Evolutionary conservation across 1,140 invertebrate genomes (phyloP).

Genomic region (Drosophila orena): DNA sequence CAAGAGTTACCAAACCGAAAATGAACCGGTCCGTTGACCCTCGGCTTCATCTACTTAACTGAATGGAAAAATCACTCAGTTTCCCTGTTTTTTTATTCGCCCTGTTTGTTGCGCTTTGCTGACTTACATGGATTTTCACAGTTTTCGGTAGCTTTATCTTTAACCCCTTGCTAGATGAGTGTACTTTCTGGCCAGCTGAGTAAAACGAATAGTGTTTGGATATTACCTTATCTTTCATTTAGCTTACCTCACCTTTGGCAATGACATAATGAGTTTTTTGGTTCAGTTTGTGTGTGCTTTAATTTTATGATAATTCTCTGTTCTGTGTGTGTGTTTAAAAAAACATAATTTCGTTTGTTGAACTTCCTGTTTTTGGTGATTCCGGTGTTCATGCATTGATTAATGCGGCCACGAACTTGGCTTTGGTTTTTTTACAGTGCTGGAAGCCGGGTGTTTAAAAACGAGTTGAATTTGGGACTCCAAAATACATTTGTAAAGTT

Average conservation of each 20-base stretch:
- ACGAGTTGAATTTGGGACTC: neutral
- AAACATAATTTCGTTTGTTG: slow-evolving; percentile 48
- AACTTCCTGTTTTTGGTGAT: slow-evolving; percentile 54
- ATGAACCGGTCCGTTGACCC: slow-evolving; percentile 72
- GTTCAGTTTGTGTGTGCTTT: slow-evolving; percentile 21
- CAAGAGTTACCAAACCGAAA: slow-evolving; percentile 42
- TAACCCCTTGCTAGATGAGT: slow-evolving; percentile 9
- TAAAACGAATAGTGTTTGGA: slow-evolving; percentile 5
- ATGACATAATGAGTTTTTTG: slow-evolving; percentile 38
- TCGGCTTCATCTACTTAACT: slow-evolving; percentile 31
- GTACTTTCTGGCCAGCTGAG: slow-evolving; percentile 15
- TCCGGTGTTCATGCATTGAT: slow-evolving; percentile 30
- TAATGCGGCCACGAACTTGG: slow-evolving; percentile 43
- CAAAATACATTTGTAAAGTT: neutral
- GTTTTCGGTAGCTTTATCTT: slow-evolving; percentile 23
- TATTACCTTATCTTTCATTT: slow-evolving; percentile 24
- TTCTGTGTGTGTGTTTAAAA: slow-evolving; percentile 14
- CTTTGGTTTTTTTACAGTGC: slow-evolving; percentile 5
- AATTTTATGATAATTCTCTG: slow-evolving; percentile 53
- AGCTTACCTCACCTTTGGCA: slow-evolving; percentile 16
- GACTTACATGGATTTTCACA: slow-evolving; percentile 49
- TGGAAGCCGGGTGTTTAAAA: neutral
- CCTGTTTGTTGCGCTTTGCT: slow-evolving; percentile 53
- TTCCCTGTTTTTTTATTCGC: neutral
- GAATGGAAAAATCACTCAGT: slow-evolving; percentile 34